Conservation (phyloP, 2,797 vertebrate species). For the Clarias fuscus region DNA sequence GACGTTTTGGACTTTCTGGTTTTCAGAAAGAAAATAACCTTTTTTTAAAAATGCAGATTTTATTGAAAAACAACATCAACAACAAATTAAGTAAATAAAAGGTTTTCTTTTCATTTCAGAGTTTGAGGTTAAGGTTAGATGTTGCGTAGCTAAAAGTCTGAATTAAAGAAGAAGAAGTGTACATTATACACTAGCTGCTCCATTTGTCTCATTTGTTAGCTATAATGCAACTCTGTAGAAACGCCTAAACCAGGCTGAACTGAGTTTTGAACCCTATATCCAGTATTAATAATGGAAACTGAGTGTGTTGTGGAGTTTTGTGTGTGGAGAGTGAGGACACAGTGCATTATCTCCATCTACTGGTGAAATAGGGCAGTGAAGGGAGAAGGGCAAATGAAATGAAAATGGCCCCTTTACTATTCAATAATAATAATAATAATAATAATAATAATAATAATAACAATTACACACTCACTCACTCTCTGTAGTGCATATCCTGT, state of each 20-base stretch:
- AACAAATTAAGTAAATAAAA: background rate
- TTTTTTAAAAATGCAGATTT: background rate
- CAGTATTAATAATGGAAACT: background rate
- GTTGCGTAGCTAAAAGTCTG: slow-evolving; percentile 33
- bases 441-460: too few species aligned
- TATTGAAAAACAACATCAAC: background rate
- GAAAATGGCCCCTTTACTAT: background rate
- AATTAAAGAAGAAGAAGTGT: too few species aligned
- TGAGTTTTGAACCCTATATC: background rate
- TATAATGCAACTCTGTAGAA: background rate
- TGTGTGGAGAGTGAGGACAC: slow-evolving; percentile 10
- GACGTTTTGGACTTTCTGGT: background rate
- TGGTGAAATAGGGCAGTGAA: slow-evolving; percentile 41
- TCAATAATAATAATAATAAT: too few species aligned
- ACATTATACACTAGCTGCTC: background rate
- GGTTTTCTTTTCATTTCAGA: background rate
- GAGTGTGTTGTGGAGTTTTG: slow-evolving; percentile 45
- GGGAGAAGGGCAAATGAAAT: background rate
- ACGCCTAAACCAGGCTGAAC: slow-evolving; percentile 10
- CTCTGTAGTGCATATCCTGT: too few species aligned
- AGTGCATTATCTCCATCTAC: slow-evolving; percentile 57
- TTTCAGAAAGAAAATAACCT: background rate
- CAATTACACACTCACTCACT: too few species aligned
- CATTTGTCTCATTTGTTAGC: slow-evolving; percentile 3
- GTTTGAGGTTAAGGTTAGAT: background rate